A percentile compares a stretch with the other conserved stretches of the same genome.
Conservation (phyloP, 1,140 invertebrate species). For the Bombus pyrosoma region DNA sequence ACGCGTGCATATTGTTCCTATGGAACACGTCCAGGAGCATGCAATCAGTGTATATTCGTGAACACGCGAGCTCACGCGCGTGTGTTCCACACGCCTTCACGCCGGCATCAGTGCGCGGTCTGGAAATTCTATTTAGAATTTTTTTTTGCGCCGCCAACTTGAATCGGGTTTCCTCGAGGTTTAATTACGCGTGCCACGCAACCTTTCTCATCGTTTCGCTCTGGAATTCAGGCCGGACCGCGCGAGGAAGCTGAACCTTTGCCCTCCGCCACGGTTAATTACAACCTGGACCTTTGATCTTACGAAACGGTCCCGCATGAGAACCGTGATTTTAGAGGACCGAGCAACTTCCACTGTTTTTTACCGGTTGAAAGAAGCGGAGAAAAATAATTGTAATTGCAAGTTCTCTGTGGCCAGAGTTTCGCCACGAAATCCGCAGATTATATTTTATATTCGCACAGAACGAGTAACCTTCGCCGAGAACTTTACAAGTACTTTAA, state of each 20-base stretch:
- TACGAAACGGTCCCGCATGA: neutral
- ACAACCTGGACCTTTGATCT: slow-evolving; percentile 31
- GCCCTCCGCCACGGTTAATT: slow-evolving; percentile 23
- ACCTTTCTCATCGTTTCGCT: slow-evolving; percentile 2
- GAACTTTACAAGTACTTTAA: neutral
- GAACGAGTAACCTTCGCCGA: no score
- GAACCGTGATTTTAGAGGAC: neutral
- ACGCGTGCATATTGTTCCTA: slow-evolving; percentile 15
- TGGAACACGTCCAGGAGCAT: neutral
- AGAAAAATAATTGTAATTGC: neutral
- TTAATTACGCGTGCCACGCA: slow-evolving; percentile 46
- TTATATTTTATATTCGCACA: neutral
- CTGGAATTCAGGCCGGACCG: neutral
- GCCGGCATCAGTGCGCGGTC: no score
- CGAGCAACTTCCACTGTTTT: neutral
- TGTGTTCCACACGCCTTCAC: neutral
- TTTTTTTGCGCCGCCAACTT: neutral
- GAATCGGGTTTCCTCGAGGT: slow-evolving; percentile 8
- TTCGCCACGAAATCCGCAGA: neutral
- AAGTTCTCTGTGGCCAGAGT: neutral
- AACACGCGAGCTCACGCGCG: neutral
- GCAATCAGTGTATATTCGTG: slow-evolving; percentile 31
- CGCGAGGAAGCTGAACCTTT: slow-evolving; percentile 27
- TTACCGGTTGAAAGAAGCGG: neutral
- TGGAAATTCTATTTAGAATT: slow-evolving; percentile 25